Evolutionary conservation across 2,797 vertebrate species (phyloP).

Genomic region (Amblyopsis hoosieri): DNA sequence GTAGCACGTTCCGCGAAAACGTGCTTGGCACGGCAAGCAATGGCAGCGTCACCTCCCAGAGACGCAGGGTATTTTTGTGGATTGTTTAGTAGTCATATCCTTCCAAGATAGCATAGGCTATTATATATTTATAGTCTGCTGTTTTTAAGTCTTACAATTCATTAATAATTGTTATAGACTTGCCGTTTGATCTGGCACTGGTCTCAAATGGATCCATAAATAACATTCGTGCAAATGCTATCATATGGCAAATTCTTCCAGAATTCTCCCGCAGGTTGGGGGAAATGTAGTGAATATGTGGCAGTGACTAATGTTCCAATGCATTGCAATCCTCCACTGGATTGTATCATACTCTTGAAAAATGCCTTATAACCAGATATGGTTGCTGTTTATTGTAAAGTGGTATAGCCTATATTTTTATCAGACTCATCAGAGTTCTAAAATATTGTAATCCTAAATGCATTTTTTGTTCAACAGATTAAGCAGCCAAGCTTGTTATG

Average conservation of each 20-base stretch:
- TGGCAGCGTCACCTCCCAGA: slow-evolving; percentile 35
- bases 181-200: neutral
- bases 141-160: neutral
- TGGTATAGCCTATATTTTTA: slow-evolving; percentile 11
- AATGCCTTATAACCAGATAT: slow-evolving; percentile 58
- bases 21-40: slow-evolving; percentile 36
- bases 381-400: slow-evolving; percentile 30
- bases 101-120: neutral
- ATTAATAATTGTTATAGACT: neutral
- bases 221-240: neutral
- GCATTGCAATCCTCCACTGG: slow-evolving; percentile 22
- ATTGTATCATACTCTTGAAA: slow-evolving; percentile 28
- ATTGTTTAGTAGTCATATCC: slow-evolving; percentile 15
- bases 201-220: neutral
- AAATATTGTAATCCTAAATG: no score
- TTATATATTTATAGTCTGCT: slow-evolving; percentile 3
- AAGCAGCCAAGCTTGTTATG: slow-evolving; percentile 4
- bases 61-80: slow-evolving; percentile 11
- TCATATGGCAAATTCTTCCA: slow-evolving; percentile 13
- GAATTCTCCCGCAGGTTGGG: slow-evolving; percentile 16
- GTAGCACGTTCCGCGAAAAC: slow-evolving; percentile 34
- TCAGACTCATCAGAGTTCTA: slow-evolving; percentile 14
- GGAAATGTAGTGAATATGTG: neutral
- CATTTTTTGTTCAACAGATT: no score
- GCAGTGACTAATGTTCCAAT: slow-evolving; percentile 8